Base-by-base conservation (phyloP, 2,113 vertebrate species). In the Barnardius zonarius region DNA sequence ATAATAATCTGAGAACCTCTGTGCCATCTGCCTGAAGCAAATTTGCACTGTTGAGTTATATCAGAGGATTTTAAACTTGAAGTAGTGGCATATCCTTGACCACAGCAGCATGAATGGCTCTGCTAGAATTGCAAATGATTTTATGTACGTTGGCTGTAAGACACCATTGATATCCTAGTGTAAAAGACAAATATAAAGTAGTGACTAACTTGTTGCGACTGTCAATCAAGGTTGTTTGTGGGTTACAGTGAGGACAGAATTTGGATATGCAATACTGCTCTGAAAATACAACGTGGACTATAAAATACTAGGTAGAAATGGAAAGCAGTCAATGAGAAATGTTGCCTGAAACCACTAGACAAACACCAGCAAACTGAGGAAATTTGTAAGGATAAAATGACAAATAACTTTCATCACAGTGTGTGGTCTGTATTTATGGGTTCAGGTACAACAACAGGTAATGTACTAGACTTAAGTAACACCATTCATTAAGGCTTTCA, bases 41-140 rank as follows among this genome's bases (percentile, higher is more conserved):
- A 84, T 93, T 76, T 96, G 33, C 46, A 92, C 79, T 64, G 54
- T 86, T 96, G 54, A 90, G 66, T 74, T 96, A 59, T 77, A 83
- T 90, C 68, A 93, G 83, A 90, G 46, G 64, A 70, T 90, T 95
- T 94, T 78, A 84, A 92, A 86, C 54, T 82, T 77, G 74, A 93
- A 96, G 59, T 84, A 92, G 67, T 92, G 62, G 49, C 57, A 69
- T 94, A 96, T 17, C 86, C 92, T 96, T 95, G 93, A 96, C 94
- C 73, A 51, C 46, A 74, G 49, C 55, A 83, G 49, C 66, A 92
- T 74, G 68, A 93, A 70, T 30, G 27, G 51, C 46, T 93, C 74
- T 91, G 72, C 49, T 93, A 79, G 76, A 96, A 92, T 91, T 96
- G 72, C 73, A 95, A 91, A 97, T 94, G 7, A 88, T 91, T 88